Base-by-base conservation (phyloP, 1,140 invertebrate genomes). In the Metopolophium dirhodum region DNA sequence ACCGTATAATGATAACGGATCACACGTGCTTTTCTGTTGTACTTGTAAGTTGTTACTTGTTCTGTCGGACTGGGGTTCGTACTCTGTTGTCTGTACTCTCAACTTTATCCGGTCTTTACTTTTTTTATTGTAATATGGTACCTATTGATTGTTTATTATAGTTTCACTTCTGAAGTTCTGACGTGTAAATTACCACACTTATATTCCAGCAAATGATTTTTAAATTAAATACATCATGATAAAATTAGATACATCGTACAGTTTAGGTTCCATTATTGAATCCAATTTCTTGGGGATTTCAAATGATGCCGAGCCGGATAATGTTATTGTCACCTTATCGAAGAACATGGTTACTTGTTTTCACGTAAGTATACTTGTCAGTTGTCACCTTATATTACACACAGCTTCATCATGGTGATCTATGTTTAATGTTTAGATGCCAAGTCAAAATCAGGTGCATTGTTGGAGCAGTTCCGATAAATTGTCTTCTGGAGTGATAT, bases 391-490 rank as follows among this genome's bases (percentile, higher is more conserved):
- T 2, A 22, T 18, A 91, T 68, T 49, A 37, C 51, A 9, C 35
- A 37, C 37, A 51, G 45, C 14, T 45, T n/a, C 18, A 91, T 47
- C 26, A n/a, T 0, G 11, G 11, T 85, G 30, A 41, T 41, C 41
- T 41, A 18, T 3, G 8, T 57, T 3, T 90, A 30, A 47, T 68
- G 6, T 68, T 23, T 83, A 93, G 91, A 83, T 93, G 49, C 77
- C 91, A 23, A 93, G 47, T 86, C 91, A 93, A 93, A 93, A 93
- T 26, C 91, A 93, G 1, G 82, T 85, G 26, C 77, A 86, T 57
- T 93, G 91, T 93, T 93, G 91, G 91, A 93, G 91, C 35, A 93
- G 91, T 85, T 93, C 91, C 30, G 91, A 93, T 93, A 93, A 93
- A 57, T 93, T 93, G 26, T 93, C 91, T 83, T 93, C 91, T 14